Conservation (phyloP, 2,113 vertebrate genomes). For the Cacatua alba region DNA sequence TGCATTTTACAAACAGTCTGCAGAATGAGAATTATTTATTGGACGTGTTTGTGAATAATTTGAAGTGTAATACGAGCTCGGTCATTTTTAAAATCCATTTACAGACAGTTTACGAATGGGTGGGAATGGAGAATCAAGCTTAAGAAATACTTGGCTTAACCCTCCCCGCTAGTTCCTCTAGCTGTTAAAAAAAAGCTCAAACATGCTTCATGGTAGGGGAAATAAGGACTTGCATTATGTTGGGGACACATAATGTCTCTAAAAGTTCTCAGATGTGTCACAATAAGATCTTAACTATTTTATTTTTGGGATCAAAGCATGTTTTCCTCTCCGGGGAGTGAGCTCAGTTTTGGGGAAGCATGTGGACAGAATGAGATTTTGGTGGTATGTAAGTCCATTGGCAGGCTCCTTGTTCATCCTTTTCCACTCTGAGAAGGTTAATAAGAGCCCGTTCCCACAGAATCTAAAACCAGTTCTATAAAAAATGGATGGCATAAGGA, state of each 20-base stretch:
- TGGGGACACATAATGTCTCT: neutral
- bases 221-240: neutral
- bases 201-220: neutral
- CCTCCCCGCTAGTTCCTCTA: rapidly evolving
- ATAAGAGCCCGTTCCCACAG: neutral
- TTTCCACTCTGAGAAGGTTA: neutral
- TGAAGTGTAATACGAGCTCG: neutral
- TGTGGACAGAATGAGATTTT: neutral
- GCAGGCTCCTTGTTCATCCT: rapidly evolving
- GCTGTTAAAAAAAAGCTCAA: neutral
- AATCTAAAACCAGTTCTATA: neutral
- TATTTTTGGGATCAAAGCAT: neutral
- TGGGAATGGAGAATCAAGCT: neutral
- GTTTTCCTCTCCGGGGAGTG: neutral
- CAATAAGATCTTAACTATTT: neutral
- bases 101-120: neutral
- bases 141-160: neutral
- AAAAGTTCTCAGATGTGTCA: neutral
- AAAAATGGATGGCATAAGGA: neutral
- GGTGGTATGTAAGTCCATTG: neutral
- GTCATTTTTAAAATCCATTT: neutral
- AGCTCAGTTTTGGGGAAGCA: neutral
- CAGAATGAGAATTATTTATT: slow-evolving; percentile 20
- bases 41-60: neutral
- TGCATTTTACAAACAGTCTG: slow-evolving; percentile 14